Conservation (phyloP, 2,113 vertebrate genomes). For the Carettochelys insculpta region DNA sequence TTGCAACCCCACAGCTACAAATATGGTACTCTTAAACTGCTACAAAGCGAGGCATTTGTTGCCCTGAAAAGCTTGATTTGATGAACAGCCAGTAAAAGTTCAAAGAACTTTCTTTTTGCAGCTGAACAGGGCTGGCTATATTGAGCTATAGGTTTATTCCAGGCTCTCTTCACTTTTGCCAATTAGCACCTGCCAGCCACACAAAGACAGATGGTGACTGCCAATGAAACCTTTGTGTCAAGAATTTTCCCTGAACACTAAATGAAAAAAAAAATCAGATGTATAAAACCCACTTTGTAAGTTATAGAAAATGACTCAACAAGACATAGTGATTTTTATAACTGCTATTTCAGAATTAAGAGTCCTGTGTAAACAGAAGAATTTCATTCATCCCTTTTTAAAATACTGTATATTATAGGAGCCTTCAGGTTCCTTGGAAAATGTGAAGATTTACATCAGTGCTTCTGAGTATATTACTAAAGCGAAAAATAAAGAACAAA, state of each 20-base stretch:
- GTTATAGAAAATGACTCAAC: slow-evolving; percentile 42
- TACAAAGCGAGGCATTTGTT: slow-evolving; percentile 41
- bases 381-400: slow-evolving; percentile 26
- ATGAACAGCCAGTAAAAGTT: slow-evolving; percentile 56
- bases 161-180: slow-evolving; percentile 48
- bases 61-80: slow-evolving; percentile 30
- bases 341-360: slow-evolving; percentile 28
- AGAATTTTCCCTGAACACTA: slow-evolving; percentile 46
- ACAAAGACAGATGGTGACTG: slow-evolving; percentile 53
- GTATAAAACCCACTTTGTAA: slow-evolving; percentile 36
- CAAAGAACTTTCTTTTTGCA: slow-evolving; percentile 63
- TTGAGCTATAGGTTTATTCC: slow-evolving; percentile 62
- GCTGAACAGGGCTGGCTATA: slow-evolving; percentile 3
- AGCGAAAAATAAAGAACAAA: neutral
- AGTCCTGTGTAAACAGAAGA: slow-evolving; percentile 20
- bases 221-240: slow-evolving; percentile 39
- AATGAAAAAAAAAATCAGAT: neutral
- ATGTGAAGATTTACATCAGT: neutral
- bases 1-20: neutral
- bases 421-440: neutral
- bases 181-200: slow-evolving; percentile 69
- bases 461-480: neutral
- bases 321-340: slow-evolving; percentile 53
- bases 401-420: neutral
- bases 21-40: neutral